A percentile compares a stretch with the other conserved stretches of the same genome.
Evolutionary conservation across 2,113 vertebrate species (phyloP).

Genomic region (Tursiops truncatus): DNA sequence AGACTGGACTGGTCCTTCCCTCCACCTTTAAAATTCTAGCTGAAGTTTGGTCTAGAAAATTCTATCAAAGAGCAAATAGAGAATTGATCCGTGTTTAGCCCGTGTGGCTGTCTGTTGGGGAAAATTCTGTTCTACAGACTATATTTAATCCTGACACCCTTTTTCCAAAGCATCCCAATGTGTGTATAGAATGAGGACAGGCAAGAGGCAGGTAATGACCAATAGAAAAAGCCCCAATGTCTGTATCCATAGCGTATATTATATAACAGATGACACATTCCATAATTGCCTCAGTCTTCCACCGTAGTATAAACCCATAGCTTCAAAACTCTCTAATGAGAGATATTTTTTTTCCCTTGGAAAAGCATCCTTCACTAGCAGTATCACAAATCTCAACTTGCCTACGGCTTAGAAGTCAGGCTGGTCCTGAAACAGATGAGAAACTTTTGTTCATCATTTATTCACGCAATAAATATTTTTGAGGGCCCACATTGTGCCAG

Average conservation of each 20-base stretch:
- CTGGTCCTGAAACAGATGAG: background rate
- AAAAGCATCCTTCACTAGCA: background rate
- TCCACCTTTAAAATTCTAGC: background rate
- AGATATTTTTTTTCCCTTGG: background rate
- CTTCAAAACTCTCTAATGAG: conserved; percentile 1
- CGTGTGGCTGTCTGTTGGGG: background rate
- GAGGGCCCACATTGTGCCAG: background rate
- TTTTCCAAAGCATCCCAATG: background rate
- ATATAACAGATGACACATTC: background rate
- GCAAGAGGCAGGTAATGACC: background rate
- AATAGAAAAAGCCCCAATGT: background rate
- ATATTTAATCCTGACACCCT: background rate
- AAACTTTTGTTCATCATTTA: background rate
- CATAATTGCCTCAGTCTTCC: background rate
- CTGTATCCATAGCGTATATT: background rate
- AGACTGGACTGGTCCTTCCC: background rate
- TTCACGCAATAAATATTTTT: background rate
- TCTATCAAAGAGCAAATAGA: background rate
- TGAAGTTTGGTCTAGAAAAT: background rate
- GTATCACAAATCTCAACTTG: background rate
- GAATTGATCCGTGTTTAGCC: background rate
- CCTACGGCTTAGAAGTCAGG: background rate
- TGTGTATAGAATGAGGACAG: background rate
- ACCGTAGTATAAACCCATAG: background rate
- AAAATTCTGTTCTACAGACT: background rate